phyloP scores from a whole-genome alignment of 2,888 invertebrate species.

The Drosophila mercatorum region DNA sequence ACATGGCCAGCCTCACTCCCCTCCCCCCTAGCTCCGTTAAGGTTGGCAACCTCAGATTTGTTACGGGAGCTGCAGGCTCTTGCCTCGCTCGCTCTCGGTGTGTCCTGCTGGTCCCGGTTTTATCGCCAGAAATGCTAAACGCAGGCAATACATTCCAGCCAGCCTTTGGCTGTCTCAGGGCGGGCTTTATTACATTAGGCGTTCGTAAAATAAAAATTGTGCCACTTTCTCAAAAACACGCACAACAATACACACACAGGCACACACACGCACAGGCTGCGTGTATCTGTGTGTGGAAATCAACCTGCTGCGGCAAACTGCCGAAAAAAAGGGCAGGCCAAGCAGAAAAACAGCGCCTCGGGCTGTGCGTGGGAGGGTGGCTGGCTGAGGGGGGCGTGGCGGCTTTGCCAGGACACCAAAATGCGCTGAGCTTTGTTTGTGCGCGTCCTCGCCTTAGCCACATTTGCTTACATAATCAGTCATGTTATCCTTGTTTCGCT shows the following conservation, averaged over 20 bases:
- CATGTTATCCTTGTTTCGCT: slow-evolving; percentile 77
- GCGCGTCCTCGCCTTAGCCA: slow-evolving; percentile 30
- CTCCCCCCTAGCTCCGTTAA: slow-evolving; percentile 32
- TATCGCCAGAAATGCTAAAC: slow-evolving; percentile 78
- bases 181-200: slow-evolving; percentile 80
- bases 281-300: slow-evolving; percentile 42
- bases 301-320: slow-evolving; percentile 76
- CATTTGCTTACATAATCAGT: slow-evolving; percentile 80
- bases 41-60: slow-evolving; percentile 76
- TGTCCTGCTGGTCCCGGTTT: slow-evolving; percentile 55
- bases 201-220: slow-evolving; percentile 79
- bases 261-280: slow-evolving; percentile 12
- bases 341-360: slow-evolving; percentile 51
- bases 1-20: slow-evolving; percentile 27
- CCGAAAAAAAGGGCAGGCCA: slow-evolving; percentile 66
- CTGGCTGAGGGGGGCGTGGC: not conserved
- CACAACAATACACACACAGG: slow-evolving; percentile 54
- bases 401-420: slow-evolving; percentile 13
- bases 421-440: slow-evolving; percentile 47
- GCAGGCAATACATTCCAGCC: slow-evolving; percentile 72
- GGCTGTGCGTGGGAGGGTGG: slow-evolving; percentile 10
- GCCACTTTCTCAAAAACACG: slow-evolving; percentile 76
- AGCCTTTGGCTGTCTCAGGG: slow-evolving; percentile 57
- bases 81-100: not conserved
- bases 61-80: slow-evolving; percentile 47